These are phyloP conservation scores for Agonopterix arenella DNA, from an alignment of 2,888 invertebrate genomes.

Conservation along the genomic window DNA sequence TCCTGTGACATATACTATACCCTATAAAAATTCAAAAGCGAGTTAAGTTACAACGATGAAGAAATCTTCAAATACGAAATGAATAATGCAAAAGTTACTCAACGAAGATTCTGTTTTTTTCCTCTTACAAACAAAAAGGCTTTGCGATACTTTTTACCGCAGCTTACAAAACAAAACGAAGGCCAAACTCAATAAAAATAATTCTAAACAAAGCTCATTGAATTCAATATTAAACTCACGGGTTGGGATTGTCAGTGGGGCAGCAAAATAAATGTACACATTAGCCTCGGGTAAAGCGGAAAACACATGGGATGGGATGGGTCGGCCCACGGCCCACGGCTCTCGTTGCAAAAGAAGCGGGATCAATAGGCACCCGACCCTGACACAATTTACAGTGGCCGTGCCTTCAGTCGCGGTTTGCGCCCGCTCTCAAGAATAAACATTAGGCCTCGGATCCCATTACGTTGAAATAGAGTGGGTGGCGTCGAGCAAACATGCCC, in stretches of 20 bases:
- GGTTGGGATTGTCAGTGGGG: conserved; percentile 10
- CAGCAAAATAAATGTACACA: conserved; percentile 38
- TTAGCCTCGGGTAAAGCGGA: conserved; percentile 36
- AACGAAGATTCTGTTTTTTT: conserved; percentile 1
- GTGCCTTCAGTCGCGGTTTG: conserved; percentile 45
- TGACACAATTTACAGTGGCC: conserved; percentile 68
- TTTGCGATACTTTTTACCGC: neutral
- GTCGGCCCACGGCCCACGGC: conserved; percentile 10
- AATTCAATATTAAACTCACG: conserved; percentile 3
- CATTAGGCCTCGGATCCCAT: conserved; percentile 47
- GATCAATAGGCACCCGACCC: conserved; percentile 69
- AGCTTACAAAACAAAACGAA: neutral
- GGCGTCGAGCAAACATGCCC: conserved; percentile 32
- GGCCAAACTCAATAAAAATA: conserved; percentile 3
- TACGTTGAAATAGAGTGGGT: conserved; percentile 34
- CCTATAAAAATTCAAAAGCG: too few relatives aligned
- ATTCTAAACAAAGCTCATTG: conserved; percentile 6
- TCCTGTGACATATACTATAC: too few relatives aligned
- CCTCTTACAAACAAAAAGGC: neutral
- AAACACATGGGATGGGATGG: conserved; percentile 43
- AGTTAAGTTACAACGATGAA: too few relatives aligned
- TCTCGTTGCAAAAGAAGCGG: conserved; percentile 56
- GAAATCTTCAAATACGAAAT: conserved; percentile 3
- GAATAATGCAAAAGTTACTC: conserved; percentile 9
- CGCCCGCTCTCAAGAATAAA: conserved; percentile 58